phyloP scores from a whole-genome alignment of 2,797 vertebrate species.

The Champsocephalus esox region DNA sequence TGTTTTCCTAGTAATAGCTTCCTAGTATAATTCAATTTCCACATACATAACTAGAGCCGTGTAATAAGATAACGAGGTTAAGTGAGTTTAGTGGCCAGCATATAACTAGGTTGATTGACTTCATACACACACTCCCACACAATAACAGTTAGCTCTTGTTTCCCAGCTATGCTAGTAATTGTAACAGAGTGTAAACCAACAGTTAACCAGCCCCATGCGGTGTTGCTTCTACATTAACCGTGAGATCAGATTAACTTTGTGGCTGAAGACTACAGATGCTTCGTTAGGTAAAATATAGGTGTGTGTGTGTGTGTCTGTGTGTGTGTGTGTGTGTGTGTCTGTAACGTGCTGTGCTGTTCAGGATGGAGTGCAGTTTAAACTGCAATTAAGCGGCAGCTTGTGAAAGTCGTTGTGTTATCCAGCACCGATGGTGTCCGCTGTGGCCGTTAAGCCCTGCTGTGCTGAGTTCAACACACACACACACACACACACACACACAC shows the following conservation, averaged over 20 bases:
- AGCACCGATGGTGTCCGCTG: conserved; percentile 74
- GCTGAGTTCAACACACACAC: conserved; percentile 60
- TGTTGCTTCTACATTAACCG: conserved; percentile 83
- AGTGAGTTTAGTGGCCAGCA: conserved; percentile 73
- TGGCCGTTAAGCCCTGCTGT: conserved; percentile 77
- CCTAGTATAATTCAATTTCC: conserved; percentile 74
- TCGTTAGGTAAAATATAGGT: conserved; percentile 67
- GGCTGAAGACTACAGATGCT: conserved; percentile 67
- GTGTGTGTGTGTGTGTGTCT: no score
- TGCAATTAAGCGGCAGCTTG: conserved; percentile 83
- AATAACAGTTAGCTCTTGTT: conserved; percentile 70
- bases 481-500: conserved; percentile 39
- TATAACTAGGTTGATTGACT: conserved; percentile 76
- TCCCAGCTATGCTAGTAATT: conserved; percentile 80
- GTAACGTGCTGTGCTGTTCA: conserved; percentile 62
- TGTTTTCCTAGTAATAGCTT: conserved; percentile 69
- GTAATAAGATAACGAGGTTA: conserved; percentile 77
- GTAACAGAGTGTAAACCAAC: conserved; percentile 80
- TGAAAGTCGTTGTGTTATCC: conserved; percentile 82
- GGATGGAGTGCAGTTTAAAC: conserved; percentile 82
- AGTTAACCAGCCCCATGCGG: conserved; percentile 81
- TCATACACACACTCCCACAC: conserved; percentile 69
- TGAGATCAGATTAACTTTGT: conserved; percentile 84
- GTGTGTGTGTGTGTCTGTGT: conserved; percentile 17
- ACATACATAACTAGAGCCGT: conserved; percentile 62